Percentiles rank a stretch among this genome's conserved stretches.
These are phyloP conservation scores for Pelvicachromis taeniatus DNA, from an alignment of 2,113 vertebrate species.

Conservation along the genomic window DNA sequence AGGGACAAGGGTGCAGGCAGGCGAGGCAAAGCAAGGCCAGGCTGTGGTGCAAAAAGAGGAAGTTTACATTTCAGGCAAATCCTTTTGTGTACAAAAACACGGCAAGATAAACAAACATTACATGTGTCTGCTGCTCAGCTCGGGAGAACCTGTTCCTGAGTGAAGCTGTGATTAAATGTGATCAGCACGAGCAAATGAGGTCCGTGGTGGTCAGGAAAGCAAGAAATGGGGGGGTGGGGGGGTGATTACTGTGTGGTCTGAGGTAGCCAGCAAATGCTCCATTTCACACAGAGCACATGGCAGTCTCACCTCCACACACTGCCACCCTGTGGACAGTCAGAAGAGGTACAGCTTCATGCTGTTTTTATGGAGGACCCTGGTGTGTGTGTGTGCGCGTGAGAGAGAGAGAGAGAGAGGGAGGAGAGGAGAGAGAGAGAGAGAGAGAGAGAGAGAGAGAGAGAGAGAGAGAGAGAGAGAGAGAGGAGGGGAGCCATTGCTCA, in stretches of 20 bases:
- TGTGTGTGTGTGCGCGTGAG: not conserved
- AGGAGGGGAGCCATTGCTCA: not conserved
- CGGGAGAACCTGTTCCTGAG: not conserved
- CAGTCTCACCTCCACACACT: slow-evolving; percentile 54
- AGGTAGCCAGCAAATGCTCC: slow-evolving; percentile 41
- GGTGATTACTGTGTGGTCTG: slow-evolving; percentile 54
- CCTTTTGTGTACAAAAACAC: slow-evolving; percentile 58
- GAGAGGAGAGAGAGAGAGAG: not conserved
- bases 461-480: not conserved
- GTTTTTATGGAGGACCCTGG: not conserved
- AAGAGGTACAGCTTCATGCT: slow-evolving; percentile 32
- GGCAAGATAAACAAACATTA: slow-evolving; percentile 54
- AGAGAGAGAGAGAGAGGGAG: not conserved
- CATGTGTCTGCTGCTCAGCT: slow-evolving; percentile 26
- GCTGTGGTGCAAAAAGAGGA: slow-evolving; percentile 53
- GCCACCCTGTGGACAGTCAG: slow-evolving; percentile 71
- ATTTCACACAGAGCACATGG: slow-evolving; percentile 53
- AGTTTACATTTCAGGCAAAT: slow-evolving; percentile 66
- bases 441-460: not conserved
- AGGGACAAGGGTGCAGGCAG: slow-evolving; percentile 12
- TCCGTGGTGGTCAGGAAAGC: not conserved
- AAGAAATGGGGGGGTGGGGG: not conserved
- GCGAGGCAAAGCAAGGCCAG: not conserved
- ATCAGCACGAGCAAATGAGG: not conserved
- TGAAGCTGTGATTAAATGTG: slow-evolving; percentile 16